These are phyloP conservation scores for Hylaeus volcanicus DNA, from an alignment of 1,140 invertebrate species.

Conservation along the genomic window DNA sequence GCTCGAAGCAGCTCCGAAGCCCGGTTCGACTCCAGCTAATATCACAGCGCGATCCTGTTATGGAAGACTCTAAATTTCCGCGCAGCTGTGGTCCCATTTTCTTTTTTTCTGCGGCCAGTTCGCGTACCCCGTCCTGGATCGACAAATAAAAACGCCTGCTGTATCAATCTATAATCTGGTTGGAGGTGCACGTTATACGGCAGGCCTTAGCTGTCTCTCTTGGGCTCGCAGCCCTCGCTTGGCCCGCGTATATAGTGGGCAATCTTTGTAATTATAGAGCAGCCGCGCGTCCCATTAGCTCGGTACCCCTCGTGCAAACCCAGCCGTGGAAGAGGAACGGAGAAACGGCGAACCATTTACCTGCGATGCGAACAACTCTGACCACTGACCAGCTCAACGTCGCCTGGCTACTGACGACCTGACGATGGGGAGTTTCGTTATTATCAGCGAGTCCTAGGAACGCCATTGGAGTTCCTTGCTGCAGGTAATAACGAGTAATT, in stretches of 20 bases:
- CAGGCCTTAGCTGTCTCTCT: not conserved
- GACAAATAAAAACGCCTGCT: constrained; percentile 58
- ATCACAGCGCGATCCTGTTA: not conserved
- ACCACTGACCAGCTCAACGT: constrained; percentile 68
- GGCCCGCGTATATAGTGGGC: constrained; percentile 69
- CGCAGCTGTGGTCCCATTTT: constrained; percentile 26
- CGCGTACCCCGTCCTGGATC: constrained; percentile 34
- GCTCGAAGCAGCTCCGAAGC: not conserved
- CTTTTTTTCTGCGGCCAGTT: constrained; percentile 2
- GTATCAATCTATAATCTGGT: constrained; percentile 62
- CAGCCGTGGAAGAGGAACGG: constrained; percentile 14
- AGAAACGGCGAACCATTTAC: constrained; percentile 15
- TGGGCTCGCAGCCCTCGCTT: constrained; percentile 26
- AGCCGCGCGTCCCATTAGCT: constrained; percentile 79
- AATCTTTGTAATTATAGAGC: constrained; percentile 81
- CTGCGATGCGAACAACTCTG: constrained; percentile 1
- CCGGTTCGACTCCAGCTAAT: constrained; percentile 5
- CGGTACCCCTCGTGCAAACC: constrained; percentile 45
- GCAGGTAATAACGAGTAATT: no score
- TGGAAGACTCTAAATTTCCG: constrained; percentile 20
- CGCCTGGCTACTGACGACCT: not conserved
- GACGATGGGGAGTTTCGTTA: constrained; percentile 29
- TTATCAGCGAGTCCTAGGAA: not conserved
- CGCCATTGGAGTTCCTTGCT: no score
- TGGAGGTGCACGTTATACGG: not conserved